phyloP scores from a whole-genome alignment of 2,113 vertebrate genomes.

The Galbula dea region DNA sequence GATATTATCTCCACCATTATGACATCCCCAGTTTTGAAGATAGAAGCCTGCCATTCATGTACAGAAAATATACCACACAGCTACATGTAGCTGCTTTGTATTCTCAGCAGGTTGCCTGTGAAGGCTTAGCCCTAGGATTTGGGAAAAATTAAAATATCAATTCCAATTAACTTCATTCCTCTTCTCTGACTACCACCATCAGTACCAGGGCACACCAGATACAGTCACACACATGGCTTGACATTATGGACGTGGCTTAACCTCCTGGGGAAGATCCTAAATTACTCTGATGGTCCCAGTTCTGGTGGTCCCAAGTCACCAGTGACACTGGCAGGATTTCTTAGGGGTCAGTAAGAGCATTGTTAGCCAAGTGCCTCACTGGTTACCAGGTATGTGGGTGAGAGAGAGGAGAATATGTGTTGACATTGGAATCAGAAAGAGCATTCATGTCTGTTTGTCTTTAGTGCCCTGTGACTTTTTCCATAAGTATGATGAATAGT shows the following conservation, averaged over 20 bases:
- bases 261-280: not conserved
- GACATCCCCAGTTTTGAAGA: not conserved
- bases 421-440: not conserved
- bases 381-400: not conserved
- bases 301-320: not conserved
- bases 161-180: not conserved
- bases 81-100: not conserved
- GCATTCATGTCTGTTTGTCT: not conserved
- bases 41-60: not conserved
- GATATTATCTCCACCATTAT: not conserved
- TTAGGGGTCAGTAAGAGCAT: not conserved
- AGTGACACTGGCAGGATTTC: not conserved
- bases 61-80: not conserved
- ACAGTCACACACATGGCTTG: fast-evolving
- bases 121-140: not conserved
- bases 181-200: not conserved
- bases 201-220: not conserved
- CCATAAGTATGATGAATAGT: not conserved
- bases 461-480: not conserved
- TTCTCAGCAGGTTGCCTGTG: not conserved
- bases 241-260: fast-evolving
- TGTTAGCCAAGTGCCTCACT: not conserved
- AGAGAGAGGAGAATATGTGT: not conserved
- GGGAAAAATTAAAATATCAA: not conserved
- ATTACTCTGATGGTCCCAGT: fast-evolving